Percentiles rank a stretch among this genome's conserved stretches.
phyloP scores from a whole-genome alignment of 2,113 vertebrate species.

The Colistium nudipinnis region DNA sequence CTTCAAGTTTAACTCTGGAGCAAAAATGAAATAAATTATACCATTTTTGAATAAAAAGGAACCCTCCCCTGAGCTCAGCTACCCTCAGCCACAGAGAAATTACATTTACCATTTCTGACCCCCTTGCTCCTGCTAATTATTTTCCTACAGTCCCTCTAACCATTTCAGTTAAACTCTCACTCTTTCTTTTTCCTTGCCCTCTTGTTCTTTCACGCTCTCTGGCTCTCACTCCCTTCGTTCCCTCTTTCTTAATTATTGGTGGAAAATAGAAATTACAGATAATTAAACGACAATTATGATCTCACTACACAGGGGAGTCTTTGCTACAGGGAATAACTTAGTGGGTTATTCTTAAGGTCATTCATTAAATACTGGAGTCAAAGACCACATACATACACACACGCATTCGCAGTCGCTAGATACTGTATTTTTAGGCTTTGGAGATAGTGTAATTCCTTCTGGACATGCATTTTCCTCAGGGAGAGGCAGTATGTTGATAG shows the following conservation, averaged over 20 bases:
- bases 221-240: constrained; percentile 22
- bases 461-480: constrained; percentile 51
- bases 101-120: neutral
- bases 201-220: constrained; percentile 46
- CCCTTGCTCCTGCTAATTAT: neutral
- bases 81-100: neutral
- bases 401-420: constrained; percentile 15
- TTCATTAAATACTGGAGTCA: constrained; percentile 59
- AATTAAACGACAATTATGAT: constrained; percentile 76
- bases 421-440: constrained; percentile 20
- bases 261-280: constrained; percentile 70
- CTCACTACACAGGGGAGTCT: constrained; percentile 57
- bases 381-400: constrained; percentile 33
- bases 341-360: constrained; percentile 73
- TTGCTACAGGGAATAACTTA: constrained; percentile 59
- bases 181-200: constrained; percentile 8
- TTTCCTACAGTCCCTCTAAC: constrained; percentile 3
- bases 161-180: constrained; percentile 14
- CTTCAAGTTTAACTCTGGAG: too few species aligned
- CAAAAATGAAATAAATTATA: too few species aligned
- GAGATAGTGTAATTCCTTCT: constrained; percentile 55
- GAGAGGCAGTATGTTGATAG: constrained; percentile 55
- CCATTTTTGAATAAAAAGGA: neutral
- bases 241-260: constrained; percentile 73
- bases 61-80: neutral